These are phyloP conservation scores for Tringa solitaria DNA, from an alignment of 2,113 vertebrate genomes.

Conservation along the genomic window DNA sequence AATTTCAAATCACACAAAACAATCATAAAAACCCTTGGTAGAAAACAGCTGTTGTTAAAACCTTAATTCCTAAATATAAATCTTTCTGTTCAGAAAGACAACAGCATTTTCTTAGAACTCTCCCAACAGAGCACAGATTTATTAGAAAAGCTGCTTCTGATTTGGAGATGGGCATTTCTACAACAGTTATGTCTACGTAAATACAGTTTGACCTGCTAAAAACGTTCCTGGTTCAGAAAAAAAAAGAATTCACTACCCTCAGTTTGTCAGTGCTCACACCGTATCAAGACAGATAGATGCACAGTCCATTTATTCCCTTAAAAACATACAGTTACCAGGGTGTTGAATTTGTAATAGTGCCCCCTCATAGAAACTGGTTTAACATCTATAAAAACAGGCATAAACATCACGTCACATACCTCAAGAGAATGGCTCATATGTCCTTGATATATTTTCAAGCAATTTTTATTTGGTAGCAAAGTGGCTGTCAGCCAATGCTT, in stretches of 20 bases:
- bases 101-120: neutral
- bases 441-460: conserved; percentile 57
- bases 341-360: neutral
- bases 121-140: neutral
- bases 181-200: neutral
- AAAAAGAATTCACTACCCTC: neutral
- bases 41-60: conserved; percentile 4
- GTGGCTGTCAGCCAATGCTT: conserved; percentile 55
- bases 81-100: neutral
- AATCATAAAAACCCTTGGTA: neutral
- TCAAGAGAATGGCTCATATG: neutral
- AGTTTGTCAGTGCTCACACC: neutral
- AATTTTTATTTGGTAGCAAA: conserved; percentile 63
- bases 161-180: neutral
- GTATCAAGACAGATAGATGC: neutral
- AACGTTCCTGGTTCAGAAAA: neutral
- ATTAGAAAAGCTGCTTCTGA: neutral
- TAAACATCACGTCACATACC: conserved; percentile 4
- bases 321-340: neutral
- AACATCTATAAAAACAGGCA: conserved; percentile 33
- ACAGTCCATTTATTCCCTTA: neutral
- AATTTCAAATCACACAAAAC: neutral
- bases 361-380: neutral
- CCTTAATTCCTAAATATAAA: neutral
- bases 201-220: neutral